phyloP scores from a whole-genome alignment of 2,888 invertebrate species.

The Cryptosula pallasiana region DNA sequence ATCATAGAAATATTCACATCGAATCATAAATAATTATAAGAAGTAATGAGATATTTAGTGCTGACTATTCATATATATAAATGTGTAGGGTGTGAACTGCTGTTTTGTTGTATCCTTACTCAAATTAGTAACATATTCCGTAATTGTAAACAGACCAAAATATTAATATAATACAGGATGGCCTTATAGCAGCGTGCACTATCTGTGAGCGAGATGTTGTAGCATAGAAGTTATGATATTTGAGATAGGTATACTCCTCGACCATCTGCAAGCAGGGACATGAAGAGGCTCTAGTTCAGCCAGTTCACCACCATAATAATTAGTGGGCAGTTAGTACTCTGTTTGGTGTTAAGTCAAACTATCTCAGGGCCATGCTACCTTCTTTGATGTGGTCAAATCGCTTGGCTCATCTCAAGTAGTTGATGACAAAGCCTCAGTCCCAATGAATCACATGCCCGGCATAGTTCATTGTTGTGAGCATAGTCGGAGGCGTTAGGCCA shows the following conservation, averaged over 20 bases:
- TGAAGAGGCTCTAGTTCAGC: not conserved
- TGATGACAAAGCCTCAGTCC: not conserved
- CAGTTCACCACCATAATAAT: slow-evolving; percentile 18
- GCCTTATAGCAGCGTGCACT: not conserved
- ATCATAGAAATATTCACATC: no score
- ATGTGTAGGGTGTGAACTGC: not conserved
- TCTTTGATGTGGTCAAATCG: slow-evolving; percentile 2
- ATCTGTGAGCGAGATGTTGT: not conserved
- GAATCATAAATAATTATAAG: no score
- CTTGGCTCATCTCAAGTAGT: not conserved
- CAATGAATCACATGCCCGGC: not conserved
- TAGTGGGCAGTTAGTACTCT: not conserved
- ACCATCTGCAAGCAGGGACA: not conserved
- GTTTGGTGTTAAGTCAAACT: not conserved
- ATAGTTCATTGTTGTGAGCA: no score
- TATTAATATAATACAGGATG: no score
- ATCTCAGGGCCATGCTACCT: not conserved
- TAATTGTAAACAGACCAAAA: not conserved
- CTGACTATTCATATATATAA: no score
- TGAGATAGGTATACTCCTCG: not conserved
- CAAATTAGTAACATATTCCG: not conserved
- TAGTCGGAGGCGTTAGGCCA: no score
- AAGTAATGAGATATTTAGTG: no score
- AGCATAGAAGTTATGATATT: not conserved
- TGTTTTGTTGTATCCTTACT: no score